A percentile compares a stretch with the other conserved stretches of the same genome.
phyloP scores from a whole-genome alignment of 2,797 vertebrate genomes.

The Alexandromys oeconomus region DNA sequence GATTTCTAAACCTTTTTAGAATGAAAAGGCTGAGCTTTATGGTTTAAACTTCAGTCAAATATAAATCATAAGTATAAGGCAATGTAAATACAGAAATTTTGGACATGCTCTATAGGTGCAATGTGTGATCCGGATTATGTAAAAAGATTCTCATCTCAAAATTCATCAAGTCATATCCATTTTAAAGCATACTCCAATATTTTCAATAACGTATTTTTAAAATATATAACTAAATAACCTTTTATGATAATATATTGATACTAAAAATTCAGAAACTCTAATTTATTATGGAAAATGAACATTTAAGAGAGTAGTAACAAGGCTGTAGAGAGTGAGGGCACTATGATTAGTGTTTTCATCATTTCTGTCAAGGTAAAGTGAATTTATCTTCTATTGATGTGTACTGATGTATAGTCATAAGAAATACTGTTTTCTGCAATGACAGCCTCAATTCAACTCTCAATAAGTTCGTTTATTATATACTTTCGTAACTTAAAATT shows the following conservation, averaged over 20 bases:
- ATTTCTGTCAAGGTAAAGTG: too few relatives aligned
- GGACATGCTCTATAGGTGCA: background rate
- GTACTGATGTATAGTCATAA: background rate
- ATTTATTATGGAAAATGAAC: background rate
- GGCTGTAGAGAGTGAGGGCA: background rate
- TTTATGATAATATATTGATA: too few relatives aligned
- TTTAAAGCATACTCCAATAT: background rate
- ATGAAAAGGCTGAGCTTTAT: background rate
- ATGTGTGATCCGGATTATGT: background rate
- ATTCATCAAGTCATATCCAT: background rate
- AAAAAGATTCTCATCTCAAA: background rate
- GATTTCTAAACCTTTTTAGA: background rate
- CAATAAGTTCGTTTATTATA: conserved; percentile 44
- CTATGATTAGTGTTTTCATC: background rate
- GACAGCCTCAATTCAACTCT: background rate
- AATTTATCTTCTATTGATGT: background rate
- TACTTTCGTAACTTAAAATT: conserved; percentile 6
- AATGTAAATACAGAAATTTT: background rate
- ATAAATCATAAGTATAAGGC: background rate
- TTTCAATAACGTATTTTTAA: background rate
- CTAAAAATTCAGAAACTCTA: background rate
- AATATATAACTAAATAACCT: background rate
- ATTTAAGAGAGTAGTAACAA: background rate
- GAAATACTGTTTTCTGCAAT: background rate
- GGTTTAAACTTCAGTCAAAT: background rate